phyloP scores from a whole-genome alignment of 2,888 invertebrate species.

The Thalpophila matura region DNA sequence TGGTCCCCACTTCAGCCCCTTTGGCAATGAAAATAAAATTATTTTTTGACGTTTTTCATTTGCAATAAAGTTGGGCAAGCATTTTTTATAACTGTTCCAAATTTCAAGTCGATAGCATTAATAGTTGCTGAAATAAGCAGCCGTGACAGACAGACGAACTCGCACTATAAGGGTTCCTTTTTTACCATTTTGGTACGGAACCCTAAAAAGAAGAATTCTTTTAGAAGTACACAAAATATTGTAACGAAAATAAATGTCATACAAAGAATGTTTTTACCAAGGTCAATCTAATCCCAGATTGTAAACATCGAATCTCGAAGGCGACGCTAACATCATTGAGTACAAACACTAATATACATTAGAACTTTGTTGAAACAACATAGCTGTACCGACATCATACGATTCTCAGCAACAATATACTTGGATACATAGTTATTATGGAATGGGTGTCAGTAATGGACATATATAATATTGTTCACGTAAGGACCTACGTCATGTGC shows the following conservation, averaged over 20 bases:
- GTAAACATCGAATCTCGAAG: slow-evolving; percentile 53
- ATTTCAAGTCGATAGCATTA: too few relatives aligned
- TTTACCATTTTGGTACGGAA: too few relatives aligned
- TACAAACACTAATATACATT: slow-evolving; percentile 24
- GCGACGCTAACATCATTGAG: slow-evolving; percentile 29
- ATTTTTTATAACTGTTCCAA: too few relatives aligned
- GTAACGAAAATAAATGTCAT: slow-evolving; percentile 15
- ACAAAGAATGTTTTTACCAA: slow-evolving; percentile 4
- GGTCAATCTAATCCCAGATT: slow-evolving; percentile 29
- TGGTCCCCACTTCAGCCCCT: too few relatives aligned
- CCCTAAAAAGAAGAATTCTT: too few relatives aligned
- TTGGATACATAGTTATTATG: slow-evolving; percentile 5
- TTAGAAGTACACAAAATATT: slow-evolving; percentile 9
- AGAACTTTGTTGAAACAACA: slow-evolving; percentile 36
- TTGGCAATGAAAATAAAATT: too few relatives aligned
- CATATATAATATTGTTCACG: slow-evolving; percentile 5
- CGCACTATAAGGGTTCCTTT: too few relatives aligned
- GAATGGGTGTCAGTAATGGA: not conserved
- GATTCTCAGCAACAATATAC: slow-evolving; percentile 24
- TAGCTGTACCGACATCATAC: slow-evolving; percentile 1
- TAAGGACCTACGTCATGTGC: too few relatives aligned
- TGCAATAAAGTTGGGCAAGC: too few relatives aligned
- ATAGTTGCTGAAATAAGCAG: too few relatives aligned
- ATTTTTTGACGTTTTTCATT: too few relatives aligned
- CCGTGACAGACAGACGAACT: too few relatives aligned